phyloP scores from a whole-genome alignment of 1,140 invertebrate genomes.

The Onthophagus taurus region DNA sequence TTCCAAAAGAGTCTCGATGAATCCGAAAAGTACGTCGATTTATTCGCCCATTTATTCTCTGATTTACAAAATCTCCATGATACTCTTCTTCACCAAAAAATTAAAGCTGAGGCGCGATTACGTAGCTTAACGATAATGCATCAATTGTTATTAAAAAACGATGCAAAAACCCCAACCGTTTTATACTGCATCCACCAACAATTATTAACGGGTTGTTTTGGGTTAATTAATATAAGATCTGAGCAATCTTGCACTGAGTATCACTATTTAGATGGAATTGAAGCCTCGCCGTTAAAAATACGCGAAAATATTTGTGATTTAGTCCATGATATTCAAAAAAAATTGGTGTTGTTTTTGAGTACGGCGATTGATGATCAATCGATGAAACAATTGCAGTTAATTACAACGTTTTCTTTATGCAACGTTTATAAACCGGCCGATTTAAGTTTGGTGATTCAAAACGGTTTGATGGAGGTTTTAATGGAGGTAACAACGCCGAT shows the following conservation, averaged over 20 bases:
- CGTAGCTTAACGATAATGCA: conserved; percentile 41
- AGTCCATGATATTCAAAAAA: conserved; percentile 40
- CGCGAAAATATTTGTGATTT: conserved; percentile 38
- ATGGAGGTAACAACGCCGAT: conserved; percentile 29
- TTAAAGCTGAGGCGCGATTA: conserved; percentile 41
- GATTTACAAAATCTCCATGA: conserved; percentile 23
- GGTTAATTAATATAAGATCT: conserved; percentile 39
- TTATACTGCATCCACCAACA: conserved; percentile 45
- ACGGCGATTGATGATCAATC: conserved; percentile 18
- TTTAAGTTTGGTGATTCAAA: conserved; percentile 48
- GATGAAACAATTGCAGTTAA: conserved; percentile 32
- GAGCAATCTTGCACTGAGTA: conserved; percentile 33
- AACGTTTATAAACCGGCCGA: conserved; percentile 44
- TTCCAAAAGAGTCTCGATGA: conserved; percentile 24
- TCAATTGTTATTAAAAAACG: conserved; percentile 32
- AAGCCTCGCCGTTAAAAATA: conserved; percentile 34
- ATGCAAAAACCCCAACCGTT: conserved; percentile 13
- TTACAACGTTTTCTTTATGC: conserved; percentile 49
- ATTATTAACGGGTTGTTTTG: conserved; percentile 51
- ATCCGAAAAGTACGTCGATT: too few species aligned
- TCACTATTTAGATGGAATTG: conserved; percentile 44
- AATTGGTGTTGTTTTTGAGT: conserved; percentile 6
- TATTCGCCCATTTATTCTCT: too few species aligned
- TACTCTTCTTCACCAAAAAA: conserved; percentile 40
- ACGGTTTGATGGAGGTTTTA: conserved; percentile 43